A percentile compares a stretch with the other conserved stretches of the same genome.
These are phyloP conservation scores for Gyrodactylus salaris DNA, from an alignment of 1,140 invertebrate genomes.

Conservation along the genomic window DNA sequence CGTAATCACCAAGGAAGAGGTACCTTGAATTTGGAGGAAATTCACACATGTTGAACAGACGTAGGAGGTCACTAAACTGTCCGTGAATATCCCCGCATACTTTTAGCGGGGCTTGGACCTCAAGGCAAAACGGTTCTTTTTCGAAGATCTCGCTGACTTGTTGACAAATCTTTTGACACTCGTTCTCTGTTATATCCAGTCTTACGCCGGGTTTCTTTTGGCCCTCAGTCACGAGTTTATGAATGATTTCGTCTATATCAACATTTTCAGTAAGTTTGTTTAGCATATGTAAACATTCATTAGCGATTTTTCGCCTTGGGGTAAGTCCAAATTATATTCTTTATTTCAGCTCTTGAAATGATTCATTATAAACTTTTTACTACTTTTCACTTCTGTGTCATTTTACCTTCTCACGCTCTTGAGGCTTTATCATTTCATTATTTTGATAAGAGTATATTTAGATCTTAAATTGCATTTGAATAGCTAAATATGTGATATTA, in stretches of 20 bases:
- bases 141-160: background rate
- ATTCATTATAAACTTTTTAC: too few relatives aligned
- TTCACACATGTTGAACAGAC: conserved; percentile 18
- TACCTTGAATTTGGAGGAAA: conserved; percentile 50
- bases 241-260: background rate
- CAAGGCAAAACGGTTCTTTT: background rate
- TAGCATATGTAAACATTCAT: too few relatives aligned
- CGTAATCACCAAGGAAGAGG: conserved; percentile 22
- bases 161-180: background rate
- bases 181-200: background rate
- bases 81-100: conserved; percentile 18
- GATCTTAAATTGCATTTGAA: too few relatives aligned
- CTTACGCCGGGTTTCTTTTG: conserved; percentile 20
- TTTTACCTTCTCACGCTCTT: too few relatives aligned
- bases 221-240: conserved; percentile 31
- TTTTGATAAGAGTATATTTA: too few relatives aligned
- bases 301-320: too few relatives aligned
- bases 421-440: too few relatives aligned
- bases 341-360: too few relatives aligned
- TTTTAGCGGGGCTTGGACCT: background rate
- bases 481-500: too few relatives aligned
- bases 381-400: too few relatives aligned
- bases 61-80: conserved; percentile 21
- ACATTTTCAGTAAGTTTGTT: background rate
- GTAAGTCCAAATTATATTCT: too few relatives aligned